Conservation (phyloP, 2,888 invertebrate species). For the Nysson spinosus region DNA sequence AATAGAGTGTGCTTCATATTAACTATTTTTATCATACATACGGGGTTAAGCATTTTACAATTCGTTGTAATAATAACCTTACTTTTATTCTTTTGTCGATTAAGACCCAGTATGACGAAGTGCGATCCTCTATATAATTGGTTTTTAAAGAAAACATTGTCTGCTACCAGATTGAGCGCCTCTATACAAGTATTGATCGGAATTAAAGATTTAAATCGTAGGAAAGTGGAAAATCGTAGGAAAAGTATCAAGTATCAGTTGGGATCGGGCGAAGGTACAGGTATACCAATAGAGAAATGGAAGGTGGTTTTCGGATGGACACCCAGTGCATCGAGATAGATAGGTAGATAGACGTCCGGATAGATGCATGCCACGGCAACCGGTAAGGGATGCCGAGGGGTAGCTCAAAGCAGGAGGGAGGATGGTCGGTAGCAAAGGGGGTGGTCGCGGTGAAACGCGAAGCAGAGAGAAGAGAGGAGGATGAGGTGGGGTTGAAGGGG, state of each 20-base stretch:
- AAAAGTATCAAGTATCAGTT: too few species aligned
- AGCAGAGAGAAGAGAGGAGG: conserved; percentile 49
- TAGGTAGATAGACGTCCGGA: conserved; percentile 64
- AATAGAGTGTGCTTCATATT: too few species aligned
- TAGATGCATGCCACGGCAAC: conserved; percentile 64
- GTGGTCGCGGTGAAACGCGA: conserved; percentile 62
- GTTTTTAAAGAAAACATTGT: too few species aligned
- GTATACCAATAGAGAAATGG: conserved; percentile 42
- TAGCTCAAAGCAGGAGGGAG: conserved; percentile 50
- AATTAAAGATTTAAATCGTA: conserved; percentile 35
- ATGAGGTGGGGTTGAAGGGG: conserved; percentile 53
- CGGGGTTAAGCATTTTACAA: too few species aligned
- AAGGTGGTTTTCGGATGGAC: conserved; percentile 62
- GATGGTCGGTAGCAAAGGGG: conserved; percentile 41
- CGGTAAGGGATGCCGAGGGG: conserved; percentile 61
- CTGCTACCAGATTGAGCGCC: too few species aligned
- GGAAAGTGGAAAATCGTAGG: too few species aligned
- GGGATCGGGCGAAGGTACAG: conserved; percentile 19
- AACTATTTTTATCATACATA: too few species aligned
- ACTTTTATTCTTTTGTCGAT: too few species aligned
- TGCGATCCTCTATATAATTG: too few species aligned
- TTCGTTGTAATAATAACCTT: too few species aligned
- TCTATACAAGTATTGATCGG: too few species aligned
- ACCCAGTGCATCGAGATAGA: conserved; percentile 67
- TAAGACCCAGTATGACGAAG: too few species aligned